Evolutionary conservation across 2,888 invertebrate species (phyloP).

Genomic region (Ceriagrion tenellum): DNA sequence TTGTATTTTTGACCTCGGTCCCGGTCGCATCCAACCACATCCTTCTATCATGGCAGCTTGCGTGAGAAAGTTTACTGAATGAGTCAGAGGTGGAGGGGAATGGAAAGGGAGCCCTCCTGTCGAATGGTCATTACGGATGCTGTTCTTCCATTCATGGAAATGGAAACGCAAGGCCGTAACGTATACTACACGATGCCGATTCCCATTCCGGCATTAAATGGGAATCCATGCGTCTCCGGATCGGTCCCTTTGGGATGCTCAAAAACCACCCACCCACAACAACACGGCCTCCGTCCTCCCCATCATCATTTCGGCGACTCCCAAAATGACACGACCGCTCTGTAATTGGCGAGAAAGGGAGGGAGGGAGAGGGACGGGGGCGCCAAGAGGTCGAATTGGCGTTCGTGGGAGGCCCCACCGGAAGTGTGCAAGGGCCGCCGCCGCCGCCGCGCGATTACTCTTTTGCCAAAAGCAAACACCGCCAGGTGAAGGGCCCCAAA

Average conservation of each 20-base stretch:
- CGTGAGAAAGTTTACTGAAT: slow-evolving; percentile 15
- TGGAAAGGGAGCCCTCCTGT: not conserved
- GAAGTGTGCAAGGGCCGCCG: not conserved
- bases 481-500: not conserved
- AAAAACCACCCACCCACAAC: not conserved
- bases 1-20: no score
- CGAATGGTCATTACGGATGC: not conserved
- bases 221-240: slow-evolving; percentile 39
- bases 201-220: not conserved
- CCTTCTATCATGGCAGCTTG: not conserved
- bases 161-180: not conserved
- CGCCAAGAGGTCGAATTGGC: not conserved
- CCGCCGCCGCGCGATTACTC: not conserved
- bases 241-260: slow-evolving; percentile 13
- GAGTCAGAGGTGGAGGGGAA: not conserved
- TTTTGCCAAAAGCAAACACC: not conserved
- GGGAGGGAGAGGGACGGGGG: no score
- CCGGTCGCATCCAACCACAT: not conserved
- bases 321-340: slow-evolving; percentile 4
- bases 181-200: not conserved
- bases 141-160: not conserved
- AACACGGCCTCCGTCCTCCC: not conserved
- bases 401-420: slow-evolving; percentile 35
- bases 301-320: not conserved
- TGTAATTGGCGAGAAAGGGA: not conserved